Evolutionary conservation across 2,113 vertebrate species (phyloP).

Genomic region (Notarius lentiginosus): DNA sequence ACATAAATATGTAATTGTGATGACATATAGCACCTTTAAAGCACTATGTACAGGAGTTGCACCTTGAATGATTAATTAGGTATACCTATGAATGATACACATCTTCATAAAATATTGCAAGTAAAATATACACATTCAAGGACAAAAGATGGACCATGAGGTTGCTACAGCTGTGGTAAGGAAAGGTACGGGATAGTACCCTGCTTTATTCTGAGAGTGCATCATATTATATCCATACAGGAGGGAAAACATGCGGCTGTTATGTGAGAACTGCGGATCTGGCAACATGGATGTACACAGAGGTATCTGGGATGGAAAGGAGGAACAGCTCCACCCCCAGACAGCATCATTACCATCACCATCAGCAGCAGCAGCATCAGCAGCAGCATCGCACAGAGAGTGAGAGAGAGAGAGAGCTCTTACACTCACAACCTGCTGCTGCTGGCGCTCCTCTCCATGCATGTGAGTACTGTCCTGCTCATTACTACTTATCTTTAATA

Average conservation of each 20-base stretch:
- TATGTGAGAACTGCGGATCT: slow-evolving; percentile 6
- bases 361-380: slow-evolving; percentile 24
- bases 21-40: too few relatives aligned
- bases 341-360: slow-evolving; percentile 28
- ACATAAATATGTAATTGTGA: not conserved
- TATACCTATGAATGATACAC: not conserved
- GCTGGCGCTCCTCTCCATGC: slow-evolving; percentile 13
- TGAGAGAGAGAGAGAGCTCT: slow-evolving; percentile 37
- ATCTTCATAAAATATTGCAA: not conserved
- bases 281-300: slow-evolving; percentile 42
- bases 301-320: slow-evolving; percentile 28
- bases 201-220: not conserved
- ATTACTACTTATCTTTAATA: not conserved
- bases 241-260: not conserved
- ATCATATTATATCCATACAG: not conserved
- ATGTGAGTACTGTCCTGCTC: slow-evolving; percentile 42
- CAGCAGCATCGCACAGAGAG: slow-evolving; percentile 32
- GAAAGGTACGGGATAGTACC: too few relatives aligned
- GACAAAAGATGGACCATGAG: not conserved
- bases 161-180: not conserved
- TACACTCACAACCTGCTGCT: slow-evolving; percentile 21
- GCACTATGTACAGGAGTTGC: not conserved
- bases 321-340: slow-evolving; percentile 33
- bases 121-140: not conserved
- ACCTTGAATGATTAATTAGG: not conserved